Conservation (phyloP, 2,113 vertebrate species). For the Uropsilus gracilis region DNA sequence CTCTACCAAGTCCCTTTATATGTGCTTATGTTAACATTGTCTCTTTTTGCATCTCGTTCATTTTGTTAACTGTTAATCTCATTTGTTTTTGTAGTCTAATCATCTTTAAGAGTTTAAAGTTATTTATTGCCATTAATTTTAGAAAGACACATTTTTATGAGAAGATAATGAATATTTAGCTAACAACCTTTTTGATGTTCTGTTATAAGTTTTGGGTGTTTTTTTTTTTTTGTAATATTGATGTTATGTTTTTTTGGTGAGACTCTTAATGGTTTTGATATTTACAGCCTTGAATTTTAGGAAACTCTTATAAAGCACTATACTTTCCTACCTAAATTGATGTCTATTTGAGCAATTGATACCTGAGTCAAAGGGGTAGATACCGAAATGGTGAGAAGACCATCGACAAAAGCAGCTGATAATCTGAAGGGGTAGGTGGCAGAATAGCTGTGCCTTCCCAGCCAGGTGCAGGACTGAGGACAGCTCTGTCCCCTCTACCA, state of each 20-base stretch:
- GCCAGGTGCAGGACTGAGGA: neutral
- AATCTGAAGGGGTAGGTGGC: accelerated
- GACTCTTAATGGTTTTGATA: slow-evolving; percentile 37
- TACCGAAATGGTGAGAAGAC: neutral
- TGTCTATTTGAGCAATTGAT: neutral
- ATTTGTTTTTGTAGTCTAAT: too few species aligned
- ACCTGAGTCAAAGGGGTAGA: neutral
- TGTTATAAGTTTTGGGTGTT: neutral
- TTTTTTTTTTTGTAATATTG: slow-evolving; percentile 26
- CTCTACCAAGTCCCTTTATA: neutral
- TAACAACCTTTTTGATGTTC: neutral
- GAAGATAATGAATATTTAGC: neutral
- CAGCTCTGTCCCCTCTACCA: neutral
- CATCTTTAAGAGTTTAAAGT: neutral
- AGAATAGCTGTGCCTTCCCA: neutral
- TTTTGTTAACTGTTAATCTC: neutral
- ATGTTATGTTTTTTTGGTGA: neutral
- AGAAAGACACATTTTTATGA: neutral
- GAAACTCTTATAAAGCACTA: neutral
- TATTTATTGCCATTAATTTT: neutral
- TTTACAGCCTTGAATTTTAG: neutral
- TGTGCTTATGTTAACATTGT: neutral
- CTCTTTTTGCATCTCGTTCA: neutral
- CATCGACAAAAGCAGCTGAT: neutral
- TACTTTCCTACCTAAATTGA: neutral